A percentile compares a stretch with the other conserved stretches of the same genome.
phyloP scores from a whole-genome alignment of 2,113 vertebrate species.

The Lophotis ruficrista region DNA sequence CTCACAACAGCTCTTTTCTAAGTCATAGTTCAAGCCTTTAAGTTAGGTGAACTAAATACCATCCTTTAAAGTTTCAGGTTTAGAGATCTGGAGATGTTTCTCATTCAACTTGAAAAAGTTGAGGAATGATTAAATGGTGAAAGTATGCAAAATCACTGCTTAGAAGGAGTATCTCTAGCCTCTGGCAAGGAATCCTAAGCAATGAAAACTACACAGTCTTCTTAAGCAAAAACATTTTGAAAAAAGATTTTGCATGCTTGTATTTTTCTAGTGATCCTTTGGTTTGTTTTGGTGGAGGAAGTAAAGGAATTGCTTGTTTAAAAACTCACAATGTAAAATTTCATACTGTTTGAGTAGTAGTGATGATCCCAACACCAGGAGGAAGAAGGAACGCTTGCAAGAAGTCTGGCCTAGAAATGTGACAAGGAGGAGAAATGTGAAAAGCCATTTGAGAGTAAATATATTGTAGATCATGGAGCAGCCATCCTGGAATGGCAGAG shows the following conservation, averaged over 20 bases:
- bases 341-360: neutral
- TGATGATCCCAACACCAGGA: neutral
- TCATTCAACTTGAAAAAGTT: neutral
- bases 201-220: neutral
- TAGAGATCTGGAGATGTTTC: neutral
- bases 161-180: neutral
- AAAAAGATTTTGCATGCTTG: neutral
- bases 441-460: neutral
- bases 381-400: neutral
- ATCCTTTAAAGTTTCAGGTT: neutral
- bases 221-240: neutral
- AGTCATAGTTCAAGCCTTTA: neutral
- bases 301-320: neutral
- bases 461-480: neutral
- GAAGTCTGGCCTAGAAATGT: neutral
- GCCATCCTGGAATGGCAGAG: neutral
- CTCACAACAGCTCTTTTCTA: neutral
- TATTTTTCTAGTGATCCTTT: neutral
- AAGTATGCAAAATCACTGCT: neutral
- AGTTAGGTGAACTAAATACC: neutral
- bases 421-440: neutral
- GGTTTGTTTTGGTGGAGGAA: neutral
- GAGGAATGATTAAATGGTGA: neutral
- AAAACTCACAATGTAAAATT: neutral
- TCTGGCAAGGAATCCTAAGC: neutral